Evolutionary conservation across 2,797 vertebrate genomes (phyloP).

Genomic region (Cossypha niveicapilla): DNA sequence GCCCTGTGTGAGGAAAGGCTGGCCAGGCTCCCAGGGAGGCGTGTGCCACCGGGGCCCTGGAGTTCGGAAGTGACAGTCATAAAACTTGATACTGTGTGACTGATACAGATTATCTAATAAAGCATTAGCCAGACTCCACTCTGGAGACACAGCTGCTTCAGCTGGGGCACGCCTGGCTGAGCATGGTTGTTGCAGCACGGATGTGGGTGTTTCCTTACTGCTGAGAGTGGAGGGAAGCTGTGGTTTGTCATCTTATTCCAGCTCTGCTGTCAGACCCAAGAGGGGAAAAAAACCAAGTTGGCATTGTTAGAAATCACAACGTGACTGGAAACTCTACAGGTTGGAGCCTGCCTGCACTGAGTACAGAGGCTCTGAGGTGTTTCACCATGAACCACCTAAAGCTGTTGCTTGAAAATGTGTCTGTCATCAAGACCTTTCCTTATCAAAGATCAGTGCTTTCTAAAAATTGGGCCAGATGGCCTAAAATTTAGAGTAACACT

Average conservation of each 20-base stretch:
- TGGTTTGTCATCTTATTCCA: not conserved
- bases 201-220: not conserved
- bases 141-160: not conserved
- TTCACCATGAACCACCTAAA: not conserved
- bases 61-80: not conserved
- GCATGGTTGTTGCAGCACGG: not conserved
- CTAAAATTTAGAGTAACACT: not conserved
- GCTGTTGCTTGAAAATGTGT: not conserved
- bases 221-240: not conserved
- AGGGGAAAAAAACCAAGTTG: not conserved
- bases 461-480: not conserved
- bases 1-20: not conserved
- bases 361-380: not conserved
- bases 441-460: not conserved
- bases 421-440: not conserved
- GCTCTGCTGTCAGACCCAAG: not conserved
- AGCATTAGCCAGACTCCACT: not conserved
- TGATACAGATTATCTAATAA: not conserved
- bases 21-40: not conserved
- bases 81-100: not conserved
- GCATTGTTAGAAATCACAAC: not conserved
- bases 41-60: fast-evolving
- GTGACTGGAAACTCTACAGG: not conserved
- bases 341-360: not conserved
- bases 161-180: not conserved